These are phyloP conservation scores for Fragum fragum DNA, from an alignment of 2,888 invertebrate species.

Conservation along the genomic window DNA sequence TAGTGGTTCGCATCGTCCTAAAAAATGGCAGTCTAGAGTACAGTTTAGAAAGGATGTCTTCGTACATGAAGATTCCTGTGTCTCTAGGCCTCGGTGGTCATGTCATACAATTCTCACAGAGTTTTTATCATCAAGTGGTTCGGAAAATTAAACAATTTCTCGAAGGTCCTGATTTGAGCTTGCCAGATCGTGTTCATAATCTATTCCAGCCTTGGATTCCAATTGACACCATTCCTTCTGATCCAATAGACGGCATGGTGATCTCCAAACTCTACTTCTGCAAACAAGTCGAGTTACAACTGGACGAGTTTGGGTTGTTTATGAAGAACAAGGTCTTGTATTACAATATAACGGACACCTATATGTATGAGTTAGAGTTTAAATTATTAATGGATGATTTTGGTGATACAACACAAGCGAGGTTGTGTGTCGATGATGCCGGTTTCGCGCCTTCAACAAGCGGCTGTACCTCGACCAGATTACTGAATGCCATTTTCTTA, in stretches of 20 bases:
- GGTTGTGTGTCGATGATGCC: not conserved
- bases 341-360: not conserved
- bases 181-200: too few species aligned
- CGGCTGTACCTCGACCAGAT: not conserved
- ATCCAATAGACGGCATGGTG: not conserved
- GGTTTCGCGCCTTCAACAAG: not conserved
- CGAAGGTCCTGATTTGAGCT: too few species aligned
- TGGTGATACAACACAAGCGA: not conserved
- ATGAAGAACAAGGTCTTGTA: not conserved
- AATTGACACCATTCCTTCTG: too few species aligned
- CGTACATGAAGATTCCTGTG: not conserved
- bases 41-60: not conserved
- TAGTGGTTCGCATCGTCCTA: not conserved
- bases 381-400: not conserved
- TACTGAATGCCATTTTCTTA: not conserved
- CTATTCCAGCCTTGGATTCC: too few species aligned
- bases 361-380: not conserved
- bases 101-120: not conserved
- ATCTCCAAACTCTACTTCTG: constrained; percentile 4
- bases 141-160: not conserved
- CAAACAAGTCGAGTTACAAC: not conserved
- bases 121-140: not conserved
- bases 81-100: not conserved
- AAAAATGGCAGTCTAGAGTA: not conserved
- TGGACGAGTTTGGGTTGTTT: not conserved